Evolutionary conservation across 2,113 vertebrate genomes (phyloP).

Genomic region (Chauna torquata): DNA sequence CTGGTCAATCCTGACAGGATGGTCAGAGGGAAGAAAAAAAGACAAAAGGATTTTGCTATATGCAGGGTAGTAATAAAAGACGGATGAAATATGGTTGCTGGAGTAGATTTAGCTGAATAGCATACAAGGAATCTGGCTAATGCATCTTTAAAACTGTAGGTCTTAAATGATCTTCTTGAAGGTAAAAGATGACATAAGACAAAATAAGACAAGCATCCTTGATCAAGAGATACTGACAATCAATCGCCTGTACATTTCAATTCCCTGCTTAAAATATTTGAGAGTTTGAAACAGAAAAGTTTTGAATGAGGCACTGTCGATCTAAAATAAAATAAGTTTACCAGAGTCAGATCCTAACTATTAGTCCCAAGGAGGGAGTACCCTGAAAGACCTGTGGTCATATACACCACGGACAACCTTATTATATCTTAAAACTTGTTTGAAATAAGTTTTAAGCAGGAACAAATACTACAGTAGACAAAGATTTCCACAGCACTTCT

Average conservation of each 20-base stretch:
- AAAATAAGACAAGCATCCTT: background rate
- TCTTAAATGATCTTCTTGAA: background rate
- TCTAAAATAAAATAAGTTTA: background rate
- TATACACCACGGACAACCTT: background rate
- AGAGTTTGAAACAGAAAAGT: background rate
- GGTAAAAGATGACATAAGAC: background rate
- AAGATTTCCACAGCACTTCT: background rate
- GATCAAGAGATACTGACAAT: background rate
- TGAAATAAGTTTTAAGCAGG: background rate
- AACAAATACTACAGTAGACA: background rate
- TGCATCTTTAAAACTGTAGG: background rate
- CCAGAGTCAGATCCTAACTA: background rate
- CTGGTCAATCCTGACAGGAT: background rate
- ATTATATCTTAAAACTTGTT: too few relatives aligned
- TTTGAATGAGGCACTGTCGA: background rate
- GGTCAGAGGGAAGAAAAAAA: background rate
- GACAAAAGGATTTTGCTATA: background rate
- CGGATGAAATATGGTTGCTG: background rate
- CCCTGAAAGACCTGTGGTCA: background rate
- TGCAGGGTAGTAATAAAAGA: background rate
- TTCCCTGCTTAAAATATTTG: background rate
- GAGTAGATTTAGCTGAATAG: background rate
- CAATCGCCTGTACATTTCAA: background rate
- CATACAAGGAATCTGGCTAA: background rate
- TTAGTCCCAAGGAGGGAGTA: background rate